Evolutionary conservation across 2,888 invertebrate genomes (phyloP).

Genomic region (Hermaeophaga mercurialis): DNA sequence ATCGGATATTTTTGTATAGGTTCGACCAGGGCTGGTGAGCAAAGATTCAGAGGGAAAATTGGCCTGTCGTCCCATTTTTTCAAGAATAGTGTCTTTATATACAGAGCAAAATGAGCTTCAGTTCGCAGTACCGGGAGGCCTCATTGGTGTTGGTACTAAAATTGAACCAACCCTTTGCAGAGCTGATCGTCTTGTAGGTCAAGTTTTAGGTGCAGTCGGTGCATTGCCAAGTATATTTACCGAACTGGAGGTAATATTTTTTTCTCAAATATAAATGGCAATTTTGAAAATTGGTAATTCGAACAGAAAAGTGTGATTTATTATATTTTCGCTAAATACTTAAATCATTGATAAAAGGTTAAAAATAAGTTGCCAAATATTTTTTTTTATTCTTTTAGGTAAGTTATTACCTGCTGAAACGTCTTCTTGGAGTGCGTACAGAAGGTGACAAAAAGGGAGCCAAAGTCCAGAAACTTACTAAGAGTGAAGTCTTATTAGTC

Average conservation of each 20-base stretch:
- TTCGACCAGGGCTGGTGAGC: conserved; percentile 94
- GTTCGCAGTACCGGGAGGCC: conserved; percentile 98
- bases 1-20: conserved; percentile 58
- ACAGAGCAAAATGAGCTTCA: conserved; percentile 98
- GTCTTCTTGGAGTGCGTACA: conserved; percentile 94
- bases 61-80: conserved; percentile 95
- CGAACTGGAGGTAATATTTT: conserved; percentile 82
- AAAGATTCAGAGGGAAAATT: conserved; percentile 95
- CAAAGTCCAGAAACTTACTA: conserved; percentile 91
- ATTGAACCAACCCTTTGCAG: conserved; percentile 98
- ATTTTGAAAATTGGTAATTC: no score
- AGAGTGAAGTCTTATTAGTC: conserved; percentile 90
- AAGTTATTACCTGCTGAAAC: conserved; percentile 93
- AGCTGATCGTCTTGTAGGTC: conserved; percentile 97
- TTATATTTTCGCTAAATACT: no score
- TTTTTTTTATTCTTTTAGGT: conserved; percentile 49
- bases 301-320: no score
- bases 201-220: conserved; percentile 89
- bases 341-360: no score
- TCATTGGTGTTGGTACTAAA: conserved; percentile 98
- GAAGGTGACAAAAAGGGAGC: conserved; percentile 99
- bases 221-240: conserved; percentile 96
- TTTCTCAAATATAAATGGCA: no score
- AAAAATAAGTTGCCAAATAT: no score
- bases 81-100: conserved; percentile 94